phyloP scores from a whole-genome alignment of 2,888 invertebrate species.

The Ochropleura leucogaster region DNA sequence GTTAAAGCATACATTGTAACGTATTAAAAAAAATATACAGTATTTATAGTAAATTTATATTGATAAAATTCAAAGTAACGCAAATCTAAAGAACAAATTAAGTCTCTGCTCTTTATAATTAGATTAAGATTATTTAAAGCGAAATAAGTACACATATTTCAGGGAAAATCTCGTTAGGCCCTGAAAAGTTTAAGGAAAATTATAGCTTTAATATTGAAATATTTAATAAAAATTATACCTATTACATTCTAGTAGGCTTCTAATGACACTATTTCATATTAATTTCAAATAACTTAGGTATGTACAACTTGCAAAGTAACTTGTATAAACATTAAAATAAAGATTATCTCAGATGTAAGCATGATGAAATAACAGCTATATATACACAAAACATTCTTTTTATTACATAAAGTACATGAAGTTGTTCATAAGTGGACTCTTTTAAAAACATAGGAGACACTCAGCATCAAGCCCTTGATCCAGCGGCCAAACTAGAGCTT shows the following conservation, averaged over 20 bases:
- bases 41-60: slow-evolving; percentile 2
- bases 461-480: no score
- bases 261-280: background rate
- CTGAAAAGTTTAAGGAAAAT: background rate
- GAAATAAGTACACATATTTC: background rate
- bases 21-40: background rate
- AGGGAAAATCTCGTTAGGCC: background rate
- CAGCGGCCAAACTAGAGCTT: no score
- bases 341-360: background rate
- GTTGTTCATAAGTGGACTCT: no score
- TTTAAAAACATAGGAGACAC: no score
- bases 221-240: background rate
- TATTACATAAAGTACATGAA: no score
- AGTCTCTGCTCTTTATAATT: slow-evolving; percentile 22
- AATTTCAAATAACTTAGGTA: background rate
- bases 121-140: background rate
- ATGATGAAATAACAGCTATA: background rate
- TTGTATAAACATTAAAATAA: background rate
- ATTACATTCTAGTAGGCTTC: background rate
- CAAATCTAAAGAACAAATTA: slow-evolving; percentile 4
- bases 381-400: no score
- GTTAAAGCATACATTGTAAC: no score
- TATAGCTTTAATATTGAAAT: background rate
- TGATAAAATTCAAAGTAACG: background rate
- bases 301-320: background rate